Evolutionary conservation across 2,888 invertebrate genomes (phyloP).

Genomic region (Phytoseiulus persimilis): DNA sequence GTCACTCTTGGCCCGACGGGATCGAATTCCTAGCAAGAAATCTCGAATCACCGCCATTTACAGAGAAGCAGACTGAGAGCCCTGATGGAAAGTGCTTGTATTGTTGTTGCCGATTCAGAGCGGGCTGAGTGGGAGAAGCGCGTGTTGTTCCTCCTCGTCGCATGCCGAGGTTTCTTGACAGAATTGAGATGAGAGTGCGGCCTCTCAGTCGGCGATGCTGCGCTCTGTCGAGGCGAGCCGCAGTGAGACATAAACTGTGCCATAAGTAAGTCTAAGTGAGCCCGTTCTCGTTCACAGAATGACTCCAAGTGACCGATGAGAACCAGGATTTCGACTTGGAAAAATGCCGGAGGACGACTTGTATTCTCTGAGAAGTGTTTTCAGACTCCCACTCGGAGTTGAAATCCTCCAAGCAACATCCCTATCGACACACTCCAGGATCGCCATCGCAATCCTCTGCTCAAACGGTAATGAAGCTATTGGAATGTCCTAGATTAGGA

Average conservation of each 20-base stretch:
- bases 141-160: background rate
- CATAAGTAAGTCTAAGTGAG: background rate
- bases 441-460: conserved; percentile 22
- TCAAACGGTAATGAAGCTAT: background rate
- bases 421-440: conserved; percentile 8
- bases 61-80: background rate
- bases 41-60: background rate
- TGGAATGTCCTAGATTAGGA: background rate
- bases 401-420: background rate
- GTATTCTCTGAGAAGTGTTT: background rate
- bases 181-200: background rate
- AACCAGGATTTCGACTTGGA: background rate
- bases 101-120: background rate
- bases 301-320: background rate
- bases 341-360: background rate
- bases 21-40: background rate
- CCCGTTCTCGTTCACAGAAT: background rate
- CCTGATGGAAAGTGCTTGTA: background rate
- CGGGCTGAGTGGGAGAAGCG: background rate
- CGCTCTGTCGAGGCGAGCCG: background rate
- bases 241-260: background rate
- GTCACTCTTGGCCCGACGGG: background rate
- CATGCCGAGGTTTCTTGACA: background rate
- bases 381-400: conserved; percentile 22
- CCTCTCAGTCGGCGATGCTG: background rate